Percentiles rank a stretch among this genome's conserved stretches.
Evolutionary conservation across 2,888 invertebrate species (phyloP).

Genomic region (Drosophila algonquin): DNA sequence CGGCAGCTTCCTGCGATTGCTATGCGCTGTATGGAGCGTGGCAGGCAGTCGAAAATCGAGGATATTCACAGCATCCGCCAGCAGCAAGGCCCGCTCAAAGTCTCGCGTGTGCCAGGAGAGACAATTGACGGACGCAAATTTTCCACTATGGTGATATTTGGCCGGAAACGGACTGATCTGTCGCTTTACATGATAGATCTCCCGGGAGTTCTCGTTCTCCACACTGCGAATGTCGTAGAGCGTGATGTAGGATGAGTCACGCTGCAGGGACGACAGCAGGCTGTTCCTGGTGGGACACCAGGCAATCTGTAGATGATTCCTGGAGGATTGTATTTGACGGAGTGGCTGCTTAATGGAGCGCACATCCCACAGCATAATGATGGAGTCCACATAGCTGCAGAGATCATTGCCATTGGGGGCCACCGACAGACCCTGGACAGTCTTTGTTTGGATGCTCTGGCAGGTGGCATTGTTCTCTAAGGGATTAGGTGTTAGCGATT

Average conservation of each 20-base stretch:
- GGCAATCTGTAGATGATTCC: constrained; percentile 88
- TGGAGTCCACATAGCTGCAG: constrained; percentile 92
- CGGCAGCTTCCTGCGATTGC: constrained; percentile 80
- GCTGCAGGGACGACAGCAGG: constrained; percentile 91
- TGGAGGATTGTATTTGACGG: constrained; percentile 87
- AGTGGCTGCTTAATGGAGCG: constrained; percentile 93
- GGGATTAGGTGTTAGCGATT: constrained; percentile 34
- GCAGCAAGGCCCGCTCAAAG: constrained; percentile 83
- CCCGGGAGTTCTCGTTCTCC: constrained; percentile 89
- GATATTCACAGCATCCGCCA: constrained; percentile 81
- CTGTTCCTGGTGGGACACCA: constrained; percentile 95
- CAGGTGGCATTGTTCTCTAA: constrained; percentile 87
- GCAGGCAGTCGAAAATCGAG: constrained; percentile 82
- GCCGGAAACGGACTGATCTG: constrained; percentile 85
- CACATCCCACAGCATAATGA: constrained; percentile 94
- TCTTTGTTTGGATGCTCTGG: constrained; percentile 87
- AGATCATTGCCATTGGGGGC: constrained; percentile 92
- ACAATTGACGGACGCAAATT: constrained; percentile 86
- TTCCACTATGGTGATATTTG: constrained; percentile 73
- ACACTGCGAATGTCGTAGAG: constrained; percentile 94
- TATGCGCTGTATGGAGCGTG: constrained; percentile 80
- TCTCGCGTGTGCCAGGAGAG: constrained; percentile 95
- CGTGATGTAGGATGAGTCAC: constrained; percentile 90
- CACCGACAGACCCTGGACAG: constrained; percentile 92
- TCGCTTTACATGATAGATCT: constrained; percentile 90